A percentile compares a stretch with the other conserved stretches of the same genome.
These are phyloP conservation scores for Neosalanx taihuensis DNA, from an alignment of 2,797 vertebrate species.

Conservation along the genomic window DNA sequence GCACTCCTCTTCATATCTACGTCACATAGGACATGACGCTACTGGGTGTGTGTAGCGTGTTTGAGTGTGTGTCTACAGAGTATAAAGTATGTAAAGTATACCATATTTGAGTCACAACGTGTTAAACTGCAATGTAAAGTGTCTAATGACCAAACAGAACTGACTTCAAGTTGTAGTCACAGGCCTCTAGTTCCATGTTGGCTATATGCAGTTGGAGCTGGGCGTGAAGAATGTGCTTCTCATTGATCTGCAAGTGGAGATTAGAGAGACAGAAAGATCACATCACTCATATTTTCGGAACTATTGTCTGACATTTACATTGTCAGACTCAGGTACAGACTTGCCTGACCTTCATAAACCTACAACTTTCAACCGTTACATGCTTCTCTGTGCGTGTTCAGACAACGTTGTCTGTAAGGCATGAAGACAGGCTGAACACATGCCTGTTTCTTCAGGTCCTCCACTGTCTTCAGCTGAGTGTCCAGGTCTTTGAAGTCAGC, in stretches of 20 bases:
- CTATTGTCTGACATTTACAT: neutral
- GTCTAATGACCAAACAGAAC: slow-evolving; percentile 7
- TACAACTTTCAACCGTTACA: neutral
- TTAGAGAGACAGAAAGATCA: neutral
- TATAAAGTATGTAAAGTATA: neutral
- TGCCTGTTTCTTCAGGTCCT: slow-evolving; percentile 39
- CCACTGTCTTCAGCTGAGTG: slow-evolving; percentile 15
- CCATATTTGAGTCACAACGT: no score
- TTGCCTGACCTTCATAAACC: neutral
- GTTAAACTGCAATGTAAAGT: neutral
- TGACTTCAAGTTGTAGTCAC: slow-evolving; percentile 71
- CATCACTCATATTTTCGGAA: neutral
- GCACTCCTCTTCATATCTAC: neutral
- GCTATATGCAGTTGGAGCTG: slow-evolving; percentile 47
- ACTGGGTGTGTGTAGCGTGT: slow-evolving; percentile 44
- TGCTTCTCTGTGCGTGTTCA: neutral
- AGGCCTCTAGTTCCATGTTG: slow-evolving; percentile 56
- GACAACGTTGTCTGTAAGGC: neutral
- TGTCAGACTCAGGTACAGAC: neutral
- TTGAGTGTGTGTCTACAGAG: neutral
- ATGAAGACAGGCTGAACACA: neutral
- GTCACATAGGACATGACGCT: slow-evolving; percentile 3
- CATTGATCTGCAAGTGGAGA: slow-evolving; percentile 27
- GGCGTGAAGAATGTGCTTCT: slow-evolving; percentile 15
- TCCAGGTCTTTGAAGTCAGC: slow-evolving; percentile 27